Evolutionary conservation across 1,140 invertebrate genomes (phyloP).

Genomic region (Parasteatoda tepidariorum): DNA sequence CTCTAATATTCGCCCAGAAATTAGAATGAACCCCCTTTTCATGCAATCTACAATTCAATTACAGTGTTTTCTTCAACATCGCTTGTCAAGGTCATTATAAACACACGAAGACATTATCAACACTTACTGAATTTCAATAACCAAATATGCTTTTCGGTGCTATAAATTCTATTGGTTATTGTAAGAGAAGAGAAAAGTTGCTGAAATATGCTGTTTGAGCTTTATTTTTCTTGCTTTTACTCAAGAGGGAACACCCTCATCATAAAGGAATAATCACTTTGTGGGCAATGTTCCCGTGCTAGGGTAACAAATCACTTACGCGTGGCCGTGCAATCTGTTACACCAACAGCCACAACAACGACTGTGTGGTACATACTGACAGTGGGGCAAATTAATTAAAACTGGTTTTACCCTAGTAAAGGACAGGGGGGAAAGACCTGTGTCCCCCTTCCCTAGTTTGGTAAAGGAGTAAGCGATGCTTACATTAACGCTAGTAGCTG

Average conservation of each 20-base stretch:
- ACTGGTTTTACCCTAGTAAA: neutral
- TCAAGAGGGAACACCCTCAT: neutral
- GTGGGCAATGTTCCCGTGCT: neutral
- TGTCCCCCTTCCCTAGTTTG: neutral
- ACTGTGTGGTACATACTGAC: neutral
- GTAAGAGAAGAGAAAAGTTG: neutral
- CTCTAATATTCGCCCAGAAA: no score
- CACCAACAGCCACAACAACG: neutral
- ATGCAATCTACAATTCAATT: neutral
- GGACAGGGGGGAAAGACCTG: no score
- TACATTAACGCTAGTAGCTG: neutral
- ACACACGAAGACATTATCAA: neutral
- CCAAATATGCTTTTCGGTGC: neutral
- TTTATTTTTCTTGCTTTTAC: neutral
- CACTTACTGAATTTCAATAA: neutral
- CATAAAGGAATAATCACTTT: neutral
- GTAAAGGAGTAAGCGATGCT: neutral
- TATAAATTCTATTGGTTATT: neutral
- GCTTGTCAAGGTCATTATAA: neutral
- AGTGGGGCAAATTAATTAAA: neutral
- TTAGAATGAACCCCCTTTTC: no score
- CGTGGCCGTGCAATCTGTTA: neutral
- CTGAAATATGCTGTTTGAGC: neutral
- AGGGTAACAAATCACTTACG: neutral
- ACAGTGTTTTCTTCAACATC: neutral